phyloP scores from a whole-genome alignment of 2,113 vertebrate genomes.

The Seriola aureovittata region DNA sequence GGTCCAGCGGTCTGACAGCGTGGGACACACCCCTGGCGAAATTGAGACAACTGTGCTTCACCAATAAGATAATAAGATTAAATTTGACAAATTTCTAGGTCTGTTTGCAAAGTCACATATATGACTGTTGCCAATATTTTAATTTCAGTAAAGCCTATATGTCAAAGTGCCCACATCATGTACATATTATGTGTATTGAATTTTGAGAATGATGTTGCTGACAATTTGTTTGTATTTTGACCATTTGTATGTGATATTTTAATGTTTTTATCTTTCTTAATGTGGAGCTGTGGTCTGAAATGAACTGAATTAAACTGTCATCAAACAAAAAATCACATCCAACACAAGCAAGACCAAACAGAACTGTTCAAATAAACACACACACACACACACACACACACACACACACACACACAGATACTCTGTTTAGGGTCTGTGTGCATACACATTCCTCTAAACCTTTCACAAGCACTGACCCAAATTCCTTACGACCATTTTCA shows the following conservation, averaged over 20 bases:
- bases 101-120: too few relatives aligned
- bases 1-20: too few relatives aligned
- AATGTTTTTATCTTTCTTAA: neutral
- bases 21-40: too few relatives aligned
- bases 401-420: neutral
- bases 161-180: too few relatives aligned
- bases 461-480: constrained; percentile 1
- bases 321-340: constrained; percentile 7
- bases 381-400: neutral
- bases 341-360: constrained; percentile 7
- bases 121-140: too few relatives aligned
- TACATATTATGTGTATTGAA: too few relatives aligned
- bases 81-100: too few relatives aligned
- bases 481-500: constrained; percentile 42
- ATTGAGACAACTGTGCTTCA: too few relatives aligned
- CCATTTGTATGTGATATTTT: neutral
- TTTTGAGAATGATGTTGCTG: too few relatives aligned
- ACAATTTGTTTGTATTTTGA: neutral
- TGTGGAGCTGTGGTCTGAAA: neutral
- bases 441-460: neutral
- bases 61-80: too few relatives aligned
- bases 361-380: constrained; percentile 7
- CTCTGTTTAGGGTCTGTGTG: neutral
- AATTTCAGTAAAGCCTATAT: too few relatives aligned
- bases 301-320: neutral